Conservation (phyloP, 2,888 invertebrate genomes). For the Dilophus febrilis region DNA sequence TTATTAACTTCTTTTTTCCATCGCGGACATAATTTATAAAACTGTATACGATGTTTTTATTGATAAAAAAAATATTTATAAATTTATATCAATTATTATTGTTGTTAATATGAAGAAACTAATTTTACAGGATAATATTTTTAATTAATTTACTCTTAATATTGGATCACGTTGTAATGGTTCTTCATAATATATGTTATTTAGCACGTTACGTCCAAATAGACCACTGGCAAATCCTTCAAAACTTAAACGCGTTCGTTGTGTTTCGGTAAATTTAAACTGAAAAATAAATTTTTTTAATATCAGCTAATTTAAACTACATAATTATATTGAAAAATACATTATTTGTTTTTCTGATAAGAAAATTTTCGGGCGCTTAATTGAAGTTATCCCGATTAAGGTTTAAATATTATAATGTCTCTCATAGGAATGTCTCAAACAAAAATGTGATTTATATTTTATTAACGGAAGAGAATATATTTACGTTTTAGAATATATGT, state of each 20-base stretch:
- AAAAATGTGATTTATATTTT: too few species aligned
- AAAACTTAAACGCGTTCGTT: conserved; percentile 60
- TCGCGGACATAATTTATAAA: conserved; percentile 57
- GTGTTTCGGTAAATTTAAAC: conserved; percentile 62
- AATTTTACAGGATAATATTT: conserved; percentile 1
- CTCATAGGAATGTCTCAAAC: too few species aligned
- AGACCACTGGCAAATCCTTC: conserved; percentile 55
- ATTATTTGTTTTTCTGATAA: background rate
- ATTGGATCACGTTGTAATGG: conserved; percentile 46
- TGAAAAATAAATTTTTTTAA: conserved; percentile 22
- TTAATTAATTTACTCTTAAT: conserved; percentile 38
- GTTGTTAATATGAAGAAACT: background rate
- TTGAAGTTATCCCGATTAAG: too few species aligned
- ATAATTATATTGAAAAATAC: background rate
- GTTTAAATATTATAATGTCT: too few species aligned
- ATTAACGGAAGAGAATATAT: too few species aligned
- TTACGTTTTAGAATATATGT: too few species aligned
- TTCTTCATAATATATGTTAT: conserved; percentile 44
- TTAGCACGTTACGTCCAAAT: conserved; percentile 46
- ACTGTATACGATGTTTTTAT: too few species aligned
- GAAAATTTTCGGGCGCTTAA: too few species aligned
- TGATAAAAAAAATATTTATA: too few species aligned
- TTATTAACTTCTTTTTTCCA: conserved; percentile 53
- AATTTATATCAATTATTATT: too few species aligned
- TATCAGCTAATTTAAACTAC: background rate